phyloP scores from a whole-genome alignment of 2,113 vertebrate species.

The Crypturellus undulatus region DNA sequence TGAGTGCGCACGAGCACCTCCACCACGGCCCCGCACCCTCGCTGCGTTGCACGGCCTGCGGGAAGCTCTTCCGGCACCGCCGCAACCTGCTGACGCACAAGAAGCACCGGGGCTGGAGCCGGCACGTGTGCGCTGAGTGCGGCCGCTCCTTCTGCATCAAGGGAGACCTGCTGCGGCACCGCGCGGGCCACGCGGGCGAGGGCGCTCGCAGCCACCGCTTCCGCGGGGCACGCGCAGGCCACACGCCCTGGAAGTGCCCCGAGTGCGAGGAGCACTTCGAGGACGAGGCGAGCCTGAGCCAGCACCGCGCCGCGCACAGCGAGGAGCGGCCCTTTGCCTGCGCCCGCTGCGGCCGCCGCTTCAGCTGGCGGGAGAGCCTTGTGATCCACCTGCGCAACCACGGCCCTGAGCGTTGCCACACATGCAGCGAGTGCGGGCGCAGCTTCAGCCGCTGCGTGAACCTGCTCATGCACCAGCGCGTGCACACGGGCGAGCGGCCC shows the following conservation, averaged over 20 bases:
- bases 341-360: constrained; percentile 76
- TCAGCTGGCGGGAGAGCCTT: constrained; percentile 74
- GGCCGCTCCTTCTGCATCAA: constrained; percentile 65
- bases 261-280: neutral
- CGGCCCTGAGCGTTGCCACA: neutral
- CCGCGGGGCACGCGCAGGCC: constrained; percentile 89
- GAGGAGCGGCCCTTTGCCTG: constrained; percentile 84
- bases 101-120: constrained; percentile 54
- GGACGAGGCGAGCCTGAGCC: constrained; percentile 82
- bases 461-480: constrained; percentile 67
- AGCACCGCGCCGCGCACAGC: constrained; percentile 79
- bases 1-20: neutral
- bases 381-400: constrained; percentile 15
- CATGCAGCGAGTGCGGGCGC: constrained; percentile 73
- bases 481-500: constrained; percentile 71
- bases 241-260: constrained; percentile 54
- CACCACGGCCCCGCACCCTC: constrained; percentile 56
- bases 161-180: constrained; percentile 86
- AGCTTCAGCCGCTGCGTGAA: constrained; percentile 67
- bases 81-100: constrained; percentile 75
- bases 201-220: too few relatives aligned
- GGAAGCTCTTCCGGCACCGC: constrained; percentile 44
- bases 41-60: neutral
- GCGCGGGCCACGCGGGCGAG: too few relatives aligned
- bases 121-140: constrained; percentile 59